Evolutionary conservation across 2,797 vertebrate species (phyloP).

Genomic region (Xiphorhynchus erythropygius): DNA sequence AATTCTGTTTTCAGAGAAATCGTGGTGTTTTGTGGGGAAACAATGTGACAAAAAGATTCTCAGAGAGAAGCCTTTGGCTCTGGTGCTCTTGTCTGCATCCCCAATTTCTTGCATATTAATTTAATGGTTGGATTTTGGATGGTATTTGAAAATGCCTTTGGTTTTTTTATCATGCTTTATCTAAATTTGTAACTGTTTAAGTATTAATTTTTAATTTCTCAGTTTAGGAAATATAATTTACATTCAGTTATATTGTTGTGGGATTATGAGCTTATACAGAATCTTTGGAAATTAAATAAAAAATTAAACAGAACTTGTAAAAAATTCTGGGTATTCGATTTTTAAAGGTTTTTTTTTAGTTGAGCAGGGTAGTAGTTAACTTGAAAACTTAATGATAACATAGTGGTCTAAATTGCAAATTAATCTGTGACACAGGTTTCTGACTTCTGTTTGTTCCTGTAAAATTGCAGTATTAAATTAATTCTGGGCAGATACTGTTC

Average conservation of each 20-base stretch:
- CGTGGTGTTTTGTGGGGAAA: neutral
- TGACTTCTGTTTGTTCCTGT: constrained; percentile 56
- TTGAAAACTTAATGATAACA: constrained; percentile 13
- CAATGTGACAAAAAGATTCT: neutral
- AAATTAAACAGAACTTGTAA: neutral
- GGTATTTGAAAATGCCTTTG: neutral
- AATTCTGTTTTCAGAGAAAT: neutral
- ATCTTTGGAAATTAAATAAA: neutral
- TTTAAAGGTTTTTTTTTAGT: neutral
- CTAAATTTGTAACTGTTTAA: neutral
- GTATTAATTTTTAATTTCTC: neutral
- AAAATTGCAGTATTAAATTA: constrained; percentile 52
- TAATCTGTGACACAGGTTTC: constrained; percentile 51
- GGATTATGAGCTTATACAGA: neutral
- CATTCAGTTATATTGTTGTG: neutral
- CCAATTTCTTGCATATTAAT: neutral
- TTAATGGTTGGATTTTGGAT: neutral
- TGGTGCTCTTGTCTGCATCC: neutral
- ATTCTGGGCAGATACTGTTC: constrained; percentile 34
- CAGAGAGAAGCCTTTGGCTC: neutral
- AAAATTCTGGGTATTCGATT: neutral
- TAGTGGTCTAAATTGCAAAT: constrained; percentile 35
- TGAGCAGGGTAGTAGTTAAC: neutral
- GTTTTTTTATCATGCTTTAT: neutral
- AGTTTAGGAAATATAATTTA: neutral